phyloP scores from a whole-genome alignment of 2,888 invertebrate species.

The Flexamia atlantica region DNA sequence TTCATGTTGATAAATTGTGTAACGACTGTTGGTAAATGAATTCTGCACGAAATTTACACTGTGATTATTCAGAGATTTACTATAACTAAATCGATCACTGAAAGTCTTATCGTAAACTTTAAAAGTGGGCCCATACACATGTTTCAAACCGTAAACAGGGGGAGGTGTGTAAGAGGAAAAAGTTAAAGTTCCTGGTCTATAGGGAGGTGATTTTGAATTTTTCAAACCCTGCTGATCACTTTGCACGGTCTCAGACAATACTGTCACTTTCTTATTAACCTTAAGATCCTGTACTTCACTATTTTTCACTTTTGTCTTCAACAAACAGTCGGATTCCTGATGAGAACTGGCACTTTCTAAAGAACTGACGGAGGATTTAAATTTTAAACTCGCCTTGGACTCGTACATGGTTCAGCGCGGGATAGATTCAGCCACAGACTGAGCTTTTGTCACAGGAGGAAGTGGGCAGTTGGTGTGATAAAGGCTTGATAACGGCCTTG shows the following conservation, averaged over 20 bases:
- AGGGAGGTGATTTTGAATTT: background rate
- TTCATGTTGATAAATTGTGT: background rate
- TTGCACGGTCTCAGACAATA: background rate
- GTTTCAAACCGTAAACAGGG: slow-evolving; percentile 16
- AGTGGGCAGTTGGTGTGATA: slow-evolving; percentile 34
- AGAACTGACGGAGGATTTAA: background rate
- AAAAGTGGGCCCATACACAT: slow-evolving; percentile 7
- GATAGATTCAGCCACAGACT: background rate
- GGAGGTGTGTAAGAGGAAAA: slow-evolving; percentile 48
- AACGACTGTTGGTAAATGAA: background rate
- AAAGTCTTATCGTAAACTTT: slow-evolving; percentile 2
- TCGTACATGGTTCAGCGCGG: background rate
- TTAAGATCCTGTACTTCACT: background rate
- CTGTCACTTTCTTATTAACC: background rate
- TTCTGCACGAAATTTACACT: background rate
- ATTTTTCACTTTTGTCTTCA: background rate
- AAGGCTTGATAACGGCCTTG: background rate
- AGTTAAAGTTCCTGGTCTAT: slow-evolving; percentile 32
- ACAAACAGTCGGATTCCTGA: background rate
- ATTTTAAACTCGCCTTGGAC: background rate
- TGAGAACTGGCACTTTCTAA: background rate
- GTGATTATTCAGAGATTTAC: background rate
- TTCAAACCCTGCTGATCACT: too few species aligned
- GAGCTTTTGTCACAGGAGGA: slow-evolving; percentile 25
- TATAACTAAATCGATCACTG: background rate